A percentile compares a stretch with the other conserved stretches of the same genome.
Evolutionary conservation across 2,888 invertebrate genomes (phyloP).

Genomic region (Allacma fusca): DNA sequence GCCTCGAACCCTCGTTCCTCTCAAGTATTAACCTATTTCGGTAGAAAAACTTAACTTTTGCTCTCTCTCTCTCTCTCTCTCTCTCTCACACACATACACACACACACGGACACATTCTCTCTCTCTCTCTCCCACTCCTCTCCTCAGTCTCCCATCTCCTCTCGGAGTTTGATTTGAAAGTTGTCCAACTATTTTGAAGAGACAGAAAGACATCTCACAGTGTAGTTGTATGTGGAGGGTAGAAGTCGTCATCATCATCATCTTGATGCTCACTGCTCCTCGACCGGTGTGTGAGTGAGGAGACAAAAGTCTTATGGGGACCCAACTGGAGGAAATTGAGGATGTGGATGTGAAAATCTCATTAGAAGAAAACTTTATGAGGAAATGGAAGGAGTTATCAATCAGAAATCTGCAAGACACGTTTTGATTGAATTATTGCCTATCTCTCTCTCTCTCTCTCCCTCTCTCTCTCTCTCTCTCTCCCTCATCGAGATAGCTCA

Average conservation of each 20-base stretch:
- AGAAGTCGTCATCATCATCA: slow-evolving; percentile 20
- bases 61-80: slow-evolving; percentile 9
- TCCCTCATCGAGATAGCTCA: slow-evolving; percentile 8
- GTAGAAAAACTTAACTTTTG: slow-evolving; percentile 38
- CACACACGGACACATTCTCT: no score
- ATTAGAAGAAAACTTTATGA: slow-evolving; percentile 58
- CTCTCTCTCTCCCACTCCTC: slow-evolving; percentile 6
- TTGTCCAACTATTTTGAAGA: slow-evolving; percentile 45
- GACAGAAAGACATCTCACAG: slow-evolving; percentile 39
- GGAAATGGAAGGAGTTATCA: slow-evolving; percentile 59
- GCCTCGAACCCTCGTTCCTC: background rate
- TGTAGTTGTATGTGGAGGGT: slow-evolving; percentile 6
- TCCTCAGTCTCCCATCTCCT: slow-evolving; percentile 19
- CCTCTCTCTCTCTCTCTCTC: background rate
- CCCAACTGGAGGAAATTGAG: slow-evolving; percentile 48
- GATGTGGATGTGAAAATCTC: slow-evolving; percentile 55
- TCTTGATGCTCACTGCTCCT: background rate
- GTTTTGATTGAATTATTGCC: slow-evolving; percentile 56
- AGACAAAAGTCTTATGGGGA: slow-evolving; percentile 16
- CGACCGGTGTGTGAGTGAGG: background rate
- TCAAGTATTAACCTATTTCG: slow-evolving; percentile 36
- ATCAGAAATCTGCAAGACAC: slow-evolving; percentile 54
- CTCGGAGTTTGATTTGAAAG: slow-evolving; percentile 36
- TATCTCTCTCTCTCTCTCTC: slow-evolving; percentile 25
- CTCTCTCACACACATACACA: no score